Evolutionary conservation across 37 sponge, comb jelly and placozoan species (phyloP).

Genomic region (Halisarca cf. caerulea): DNA sequence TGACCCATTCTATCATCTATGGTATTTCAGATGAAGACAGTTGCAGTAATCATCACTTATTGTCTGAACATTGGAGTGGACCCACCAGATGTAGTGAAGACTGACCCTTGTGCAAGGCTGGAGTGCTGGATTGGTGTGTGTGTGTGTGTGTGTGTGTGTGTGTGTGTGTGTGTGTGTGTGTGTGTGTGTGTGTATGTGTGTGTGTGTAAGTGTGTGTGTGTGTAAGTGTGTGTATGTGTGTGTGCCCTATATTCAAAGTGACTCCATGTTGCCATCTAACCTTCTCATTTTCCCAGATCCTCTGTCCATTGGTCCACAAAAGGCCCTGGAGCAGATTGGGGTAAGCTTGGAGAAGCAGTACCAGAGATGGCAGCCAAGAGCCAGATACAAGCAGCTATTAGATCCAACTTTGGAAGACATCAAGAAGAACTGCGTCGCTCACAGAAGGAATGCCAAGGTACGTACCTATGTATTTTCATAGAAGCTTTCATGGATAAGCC

Average conservation of each 20-base stretch:
- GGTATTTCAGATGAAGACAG: slow-evolving; percentile 82
- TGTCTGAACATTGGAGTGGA: slow-evolving; percentile 94
- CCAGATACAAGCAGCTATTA: slow-evolving; percentile 88
- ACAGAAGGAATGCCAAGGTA: slow-evolving; percentile 93
- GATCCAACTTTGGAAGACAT: slow-evolving; percentile 95
- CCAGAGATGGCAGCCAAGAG: slow-evolving; percentile 93
- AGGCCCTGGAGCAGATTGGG: slow-evolving; percentile 82
- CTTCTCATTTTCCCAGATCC: slow-evolving; percentile 59
- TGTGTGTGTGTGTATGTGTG: too few relatives aligned
- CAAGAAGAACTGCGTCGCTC: slow-evolving; percentile 82
- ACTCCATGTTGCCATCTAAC: too few relatives aligned
- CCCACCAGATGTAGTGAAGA: slow-evolving; percentile 92
- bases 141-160: not conserved
- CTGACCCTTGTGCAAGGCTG: slow-evolving; percentile 86
- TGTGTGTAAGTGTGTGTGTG: too few relatives aligned
- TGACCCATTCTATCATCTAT: too few relatives aligned
- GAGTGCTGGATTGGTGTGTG: slow-evolving; percentile 95
- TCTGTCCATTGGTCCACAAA: slow-evolving; percentile 71
- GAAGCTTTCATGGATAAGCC: not conserved
- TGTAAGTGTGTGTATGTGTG: too few relatives aligned
- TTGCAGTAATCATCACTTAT: slow-evolving; percentile 78
- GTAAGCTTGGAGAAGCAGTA: slow-evolving; percentile 87
- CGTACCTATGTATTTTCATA: not conserved
- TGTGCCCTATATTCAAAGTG: too few relatives aligned
- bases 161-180: too few relatives aligned